Evolutionary conservation across 2,113 vertebrate species (phyloP).

Genomic region (Nymphicus hollandicus): DNA sequence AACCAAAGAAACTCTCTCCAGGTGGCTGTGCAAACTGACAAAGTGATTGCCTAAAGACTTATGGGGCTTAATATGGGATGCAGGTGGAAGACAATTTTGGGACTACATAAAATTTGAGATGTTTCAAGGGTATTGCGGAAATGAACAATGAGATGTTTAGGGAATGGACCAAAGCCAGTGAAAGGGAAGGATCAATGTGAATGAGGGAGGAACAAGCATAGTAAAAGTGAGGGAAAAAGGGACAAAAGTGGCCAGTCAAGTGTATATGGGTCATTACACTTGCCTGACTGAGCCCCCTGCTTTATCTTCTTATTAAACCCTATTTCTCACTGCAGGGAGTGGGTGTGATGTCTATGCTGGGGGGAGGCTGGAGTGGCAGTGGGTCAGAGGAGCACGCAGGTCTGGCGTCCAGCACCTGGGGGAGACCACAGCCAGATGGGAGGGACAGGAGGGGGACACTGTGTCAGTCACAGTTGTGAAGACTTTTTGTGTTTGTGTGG

Average conservation of each 20-base stretch:
- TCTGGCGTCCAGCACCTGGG: neutral
- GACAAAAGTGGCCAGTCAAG: neutral
- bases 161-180: neutral
- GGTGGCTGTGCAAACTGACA: neutral
- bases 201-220: neutral
- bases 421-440: fast-evolving
- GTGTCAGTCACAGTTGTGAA: fast-evolving
- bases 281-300: neutral
- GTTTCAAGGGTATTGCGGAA: neutral
- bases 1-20: neutral
- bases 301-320: neutral
- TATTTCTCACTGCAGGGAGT: neutral
- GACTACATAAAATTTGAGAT: neutral
- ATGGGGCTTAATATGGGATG: neutral
- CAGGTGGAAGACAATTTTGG: neutral
- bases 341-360: fast-evolving
- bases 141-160: neutral
- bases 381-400: fast-evolving
- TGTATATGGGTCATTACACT: neutral
- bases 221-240: neutral
- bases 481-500: neutral
- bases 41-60: neutral
- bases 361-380: neutral
- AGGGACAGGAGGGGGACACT: neutral
- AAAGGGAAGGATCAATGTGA: neutral